Base-by-base conservation (phyloP, 2,888 invertebrate species). In the Cylindroiulus punctatus region DNA sequence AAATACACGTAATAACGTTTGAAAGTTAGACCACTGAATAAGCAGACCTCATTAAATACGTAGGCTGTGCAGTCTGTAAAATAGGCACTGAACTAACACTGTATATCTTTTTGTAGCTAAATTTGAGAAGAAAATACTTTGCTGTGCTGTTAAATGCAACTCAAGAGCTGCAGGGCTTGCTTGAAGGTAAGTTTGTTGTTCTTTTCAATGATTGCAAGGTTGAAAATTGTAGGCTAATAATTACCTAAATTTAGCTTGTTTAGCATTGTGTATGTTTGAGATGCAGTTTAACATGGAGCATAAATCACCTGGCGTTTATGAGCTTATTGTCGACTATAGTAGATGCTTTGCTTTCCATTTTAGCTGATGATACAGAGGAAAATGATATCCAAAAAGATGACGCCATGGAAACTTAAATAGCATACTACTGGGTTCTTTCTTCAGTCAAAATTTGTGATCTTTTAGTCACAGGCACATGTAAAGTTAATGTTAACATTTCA, bases 71-170 rank as follows among this genome's bases (percentile, higher is more conserved):
- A 47, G 47, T 47, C 7, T 47, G 3, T 47, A 36, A 36, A 36
- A 36, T 7, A n/a, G n/a, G 14, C n/a, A n/a, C n/a, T n/a, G n/a
- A n/a, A n/a, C n/a, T 22, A 57, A 22, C 7, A 22, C 0, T 84
- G 3, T 36, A 36, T 36, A 4, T 36, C 36, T 88, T 86, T 88
- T 89, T 89, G n/a, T 93, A 94, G 90, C 92, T 98, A 88, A 95
- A 96, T 88, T 93, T 95, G 90, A 92, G 98, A 86, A 94, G 95
- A 89, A 97, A 97, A 91, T 97, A 97, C 90, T 97, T 98, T 89
- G 95, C 96, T 90, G 95, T 98, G 12, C 91, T 98, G 52, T 95
- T 97, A 88, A 95, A 96, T 57, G 95, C 97, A 22, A 95, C 97
- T 88, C 95, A 96, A 90, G 95, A 96, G 89, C 91, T 98, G 85